These are phyloP conservation scores for Mareca strepera DNA, from an alignment of 2,797 vertebrate genomes.

Conservation along the genomic window DNA sequence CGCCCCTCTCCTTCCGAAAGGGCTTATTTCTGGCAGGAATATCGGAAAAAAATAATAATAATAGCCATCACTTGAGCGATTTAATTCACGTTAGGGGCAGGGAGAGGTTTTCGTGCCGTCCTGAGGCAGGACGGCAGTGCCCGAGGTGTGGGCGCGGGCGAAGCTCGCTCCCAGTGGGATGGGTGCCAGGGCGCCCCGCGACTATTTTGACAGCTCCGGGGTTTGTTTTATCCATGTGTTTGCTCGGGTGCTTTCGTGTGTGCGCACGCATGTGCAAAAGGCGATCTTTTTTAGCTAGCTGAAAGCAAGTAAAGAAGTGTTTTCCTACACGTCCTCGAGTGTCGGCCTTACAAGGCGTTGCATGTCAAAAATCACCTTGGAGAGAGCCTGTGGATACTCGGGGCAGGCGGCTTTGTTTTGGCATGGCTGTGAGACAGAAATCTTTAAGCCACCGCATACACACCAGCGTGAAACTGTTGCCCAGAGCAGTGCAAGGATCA, in stretches of 20 bases:
- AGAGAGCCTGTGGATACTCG: not conserved
- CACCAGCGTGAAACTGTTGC: not conserved
- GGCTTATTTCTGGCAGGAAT: constrained; percentile 38
- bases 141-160: not conserved
- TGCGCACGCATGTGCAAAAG: not conserved
- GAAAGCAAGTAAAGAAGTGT: not conserved
- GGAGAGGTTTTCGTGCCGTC: not conserved
- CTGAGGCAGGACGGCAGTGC: not conserved
- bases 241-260: not conserved
- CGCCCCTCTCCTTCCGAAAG: constrained; percentile 42
- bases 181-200: not conserved
- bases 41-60: too few relatives aligned
- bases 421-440: not conserved
- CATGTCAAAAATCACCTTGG: not conserved
- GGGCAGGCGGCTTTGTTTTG: not conserved
- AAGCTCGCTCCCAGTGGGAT: not conserved
- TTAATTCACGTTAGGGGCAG: not conserved
- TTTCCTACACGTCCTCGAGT: not conserved
- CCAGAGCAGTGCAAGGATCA: not conserved
- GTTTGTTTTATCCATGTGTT: not conserved
- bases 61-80: not conserved
- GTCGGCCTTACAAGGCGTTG: not conserved
- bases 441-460: not conserved
- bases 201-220: not conserved
- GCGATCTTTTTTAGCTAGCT: not conserved